These are phyloP conservation scores for Schrankia costaestrigalis DNA, from an alignment of 2,888 invertebrate genomes.

Conservation along the genomic window DNA sequence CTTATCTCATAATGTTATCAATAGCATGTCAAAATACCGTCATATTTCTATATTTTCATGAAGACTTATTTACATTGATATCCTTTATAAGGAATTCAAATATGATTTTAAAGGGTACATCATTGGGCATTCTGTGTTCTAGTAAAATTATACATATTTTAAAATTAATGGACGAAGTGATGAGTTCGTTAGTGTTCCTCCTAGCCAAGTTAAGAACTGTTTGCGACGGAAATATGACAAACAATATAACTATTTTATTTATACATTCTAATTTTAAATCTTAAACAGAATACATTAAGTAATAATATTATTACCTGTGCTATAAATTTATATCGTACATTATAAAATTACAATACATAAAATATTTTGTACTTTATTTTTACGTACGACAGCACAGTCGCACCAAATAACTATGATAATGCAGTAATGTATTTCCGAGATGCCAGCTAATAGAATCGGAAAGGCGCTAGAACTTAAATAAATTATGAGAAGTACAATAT, in stretches of 20 bases:
- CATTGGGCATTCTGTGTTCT: constrained; percentile 69
- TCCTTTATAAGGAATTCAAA: constrained; percentile 72
- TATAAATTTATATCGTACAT: constrained; percentile 74
- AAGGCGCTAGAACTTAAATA: constrained; percentile 24
- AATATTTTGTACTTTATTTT: constrained; percentile 80
- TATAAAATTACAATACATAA: constrained; percentile 77
- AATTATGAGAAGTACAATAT: constrained; percentile 78
- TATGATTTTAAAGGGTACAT: constrained; percentile 64
- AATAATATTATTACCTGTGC: constrained; percentile 59
- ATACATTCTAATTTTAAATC: constrained; percentile 65
- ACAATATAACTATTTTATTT: constrained; percentile 57
- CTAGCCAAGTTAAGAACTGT: constrained; percentile 74
- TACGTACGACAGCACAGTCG: constrained; percentile 67
- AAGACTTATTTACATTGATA: constrained; percentile 70
- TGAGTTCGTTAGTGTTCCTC: constrained; percentile 79
- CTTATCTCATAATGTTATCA: constrained; percentile 54
- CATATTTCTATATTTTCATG: constrained; percentile 56
- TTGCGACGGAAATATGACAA: constrained; percentile 79
- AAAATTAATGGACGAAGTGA: constrained; percentile 80
- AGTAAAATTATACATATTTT: constrained; percentile 73
- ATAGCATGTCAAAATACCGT: constrained; percentile 58
- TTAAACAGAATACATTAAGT: constrained; percentile 75
- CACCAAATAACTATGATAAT: constrained; percentile 61
- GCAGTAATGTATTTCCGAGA: constrained; percentile 45
- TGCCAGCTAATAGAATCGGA: constrained; percentile 32